A percentile compares a stretch with the other conserved stretches of the same genome.
Conservation (phyloP, 1,140 invertebrate species). For the Amphibalanus amphitrite region DNA sequence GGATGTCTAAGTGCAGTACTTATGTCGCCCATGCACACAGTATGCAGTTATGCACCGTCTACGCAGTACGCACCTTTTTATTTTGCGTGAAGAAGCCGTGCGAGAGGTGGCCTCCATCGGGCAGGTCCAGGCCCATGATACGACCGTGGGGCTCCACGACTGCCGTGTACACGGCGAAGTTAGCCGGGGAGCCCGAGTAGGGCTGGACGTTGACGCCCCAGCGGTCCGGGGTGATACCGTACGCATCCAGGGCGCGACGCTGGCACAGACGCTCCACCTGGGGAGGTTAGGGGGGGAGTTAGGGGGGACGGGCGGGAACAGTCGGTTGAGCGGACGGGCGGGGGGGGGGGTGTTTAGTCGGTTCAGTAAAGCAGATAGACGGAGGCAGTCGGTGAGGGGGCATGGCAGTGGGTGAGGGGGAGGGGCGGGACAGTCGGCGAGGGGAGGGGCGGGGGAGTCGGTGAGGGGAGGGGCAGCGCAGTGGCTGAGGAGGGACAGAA, state of each 20-base stretch:
- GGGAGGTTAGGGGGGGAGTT: background rate
- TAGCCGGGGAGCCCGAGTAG: constrained; percentile 91
- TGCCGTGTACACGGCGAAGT: constrained; percentile 89
- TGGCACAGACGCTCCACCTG: constrained; percentile 62
- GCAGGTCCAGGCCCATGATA: constrained; percentile 91
- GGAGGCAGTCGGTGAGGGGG: background rate
- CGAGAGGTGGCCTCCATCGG: constrained; percentile 91
- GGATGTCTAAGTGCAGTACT: no score
- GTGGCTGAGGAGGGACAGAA: background rate
- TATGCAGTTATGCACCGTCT: no score
- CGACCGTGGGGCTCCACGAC: constrained; percentile 76
- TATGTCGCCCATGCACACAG: no score
- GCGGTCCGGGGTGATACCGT: constrained; percentile 55
- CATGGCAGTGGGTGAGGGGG: no score
- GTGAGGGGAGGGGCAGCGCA: background rate
- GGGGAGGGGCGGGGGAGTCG: no score
- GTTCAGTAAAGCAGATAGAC: background rate
- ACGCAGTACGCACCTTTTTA: constrained; percentile 50
- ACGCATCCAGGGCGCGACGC: constrained; percentile 68
- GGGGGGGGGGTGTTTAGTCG: background rate
- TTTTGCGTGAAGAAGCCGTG: constrained; percentile 81
- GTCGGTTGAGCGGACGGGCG: background rate
- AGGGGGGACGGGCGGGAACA: background rate
- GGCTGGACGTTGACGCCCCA: constrained; percentile 99
- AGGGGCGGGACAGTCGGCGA: no score